Conservation (phyloP, 92 coral and sea anemone genomes). For the Ricordea florida region DNA sequence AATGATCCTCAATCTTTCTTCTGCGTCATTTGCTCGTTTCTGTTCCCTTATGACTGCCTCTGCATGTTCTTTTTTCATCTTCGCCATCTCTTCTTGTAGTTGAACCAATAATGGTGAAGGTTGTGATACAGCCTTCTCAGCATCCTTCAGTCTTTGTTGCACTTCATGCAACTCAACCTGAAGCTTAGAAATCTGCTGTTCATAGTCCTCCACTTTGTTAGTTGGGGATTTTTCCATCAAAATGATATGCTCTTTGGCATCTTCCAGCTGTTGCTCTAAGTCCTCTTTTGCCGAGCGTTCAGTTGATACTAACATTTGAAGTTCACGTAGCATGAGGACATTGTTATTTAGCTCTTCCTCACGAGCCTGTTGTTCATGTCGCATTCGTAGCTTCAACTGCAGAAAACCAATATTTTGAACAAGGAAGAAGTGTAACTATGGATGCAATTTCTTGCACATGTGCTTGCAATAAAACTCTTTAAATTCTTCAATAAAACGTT, state of each 20-base stretch:
- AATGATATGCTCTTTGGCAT: conserved; percentile 67
- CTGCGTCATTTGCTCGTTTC: conserved; percentile 94
- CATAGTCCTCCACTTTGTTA: conserved; percentile 74
- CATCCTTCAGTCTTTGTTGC: conserved; percentile 60
- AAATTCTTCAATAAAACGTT: too few relatives aligned
- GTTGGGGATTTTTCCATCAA: conserved; percentile 58
- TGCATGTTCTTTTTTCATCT: conserved; percentile 79
- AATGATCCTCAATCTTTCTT: conserved; percentile 75
- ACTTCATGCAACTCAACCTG: conserved; percentile 60
- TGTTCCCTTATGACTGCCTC: conserved; percentile 87
- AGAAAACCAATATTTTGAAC: not conserved
- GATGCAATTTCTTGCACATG: too few relatives aligned
- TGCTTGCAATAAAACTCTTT: too few relatives aligned
- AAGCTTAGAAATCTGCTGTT: conserved; percentile 62
- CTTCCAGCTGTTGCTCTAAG: conserved; percentile 88
- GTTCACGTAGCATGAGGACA: conserved; percentile 87
- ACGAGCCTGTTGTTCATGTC: conserved; percentile 92
- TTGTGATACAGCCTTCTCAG: conserved; percentile 71
- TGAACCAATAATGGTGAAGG: conserved; percentile 81
- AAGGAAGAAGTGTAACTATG: too few relatives aligned
- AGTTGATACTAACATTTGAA: conserved; percentile 86
- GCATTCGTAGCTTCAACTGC: conserved; percentile 83
- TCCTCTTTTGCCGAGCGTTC: conserved; percentile 90
- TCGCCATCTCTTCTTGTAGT: conserved; percentile 84
- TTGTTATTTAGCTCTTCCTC: conserved; percentile 96